Conservation (phyloP, 2,888 invertebrate genomes). For the Hololepta plana region DNA sequence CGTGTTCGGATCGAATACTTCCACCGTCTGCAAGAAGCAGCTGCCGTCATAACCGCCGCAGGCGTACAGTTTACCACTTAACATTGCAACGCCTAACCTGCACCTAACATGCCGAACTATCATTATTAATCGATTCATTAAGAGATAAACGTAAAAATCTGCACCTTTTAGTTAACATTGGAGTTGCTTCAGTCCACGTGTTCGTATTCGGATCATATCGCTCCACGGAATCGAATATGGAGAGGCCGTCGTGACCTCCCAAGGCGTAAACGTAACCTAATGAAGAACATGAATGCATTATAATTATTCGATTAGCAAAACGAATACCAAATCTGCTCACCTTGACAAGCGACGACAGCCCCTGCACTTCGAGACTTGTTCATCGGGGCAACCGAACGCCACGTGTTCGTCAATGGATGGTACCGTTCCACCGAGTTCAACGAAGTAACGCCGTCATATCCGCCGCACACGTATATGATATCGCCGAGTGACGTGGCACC, state of each 20-base stretch:
- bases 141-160: background rate
- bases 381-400: constrained; percentile 58
- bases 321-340: constrained; percentile 11
- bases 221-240: constrained; percentile 76
- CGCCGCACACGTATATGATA: constrained; percentile 67
- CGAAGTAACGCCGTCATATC: constrained; percentile 71
- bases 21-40: constrained; percentile 64
- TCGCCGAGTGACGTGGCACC: constrained; percentile 67
- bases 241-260: constrained; percentile 77
- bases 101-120: constrained; percentile 37
- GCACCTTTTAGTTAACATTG: constrained; percentile 56
- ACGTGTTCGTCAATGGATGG: constrained; percentile 50
- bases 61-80: constrained; percentile 67
- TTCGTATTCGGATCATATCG: constrained; percentile 57
- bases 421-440: constrained; percentile 70
- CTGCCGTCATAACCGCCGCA: constrained; percentile 77
- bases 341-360: constrained; percentile 27
- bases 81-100: constrained; percentile 62
- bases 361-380: constrained; percentile 36
- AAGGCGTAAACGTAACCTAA: constrained; percentile 61
- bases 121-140: too few relatives aligned
- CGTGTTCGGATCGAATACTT: constrained; percentile 56
- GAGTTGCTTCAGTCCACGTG: constrained; percentile 52
- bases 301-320: constrained; percentile 1
- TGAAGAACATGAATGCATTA: constrained; percentile 14